Conservation (phyloP, 2,888 invertebrate genomes). For the Melangyna quadrimaculata region DNA sequence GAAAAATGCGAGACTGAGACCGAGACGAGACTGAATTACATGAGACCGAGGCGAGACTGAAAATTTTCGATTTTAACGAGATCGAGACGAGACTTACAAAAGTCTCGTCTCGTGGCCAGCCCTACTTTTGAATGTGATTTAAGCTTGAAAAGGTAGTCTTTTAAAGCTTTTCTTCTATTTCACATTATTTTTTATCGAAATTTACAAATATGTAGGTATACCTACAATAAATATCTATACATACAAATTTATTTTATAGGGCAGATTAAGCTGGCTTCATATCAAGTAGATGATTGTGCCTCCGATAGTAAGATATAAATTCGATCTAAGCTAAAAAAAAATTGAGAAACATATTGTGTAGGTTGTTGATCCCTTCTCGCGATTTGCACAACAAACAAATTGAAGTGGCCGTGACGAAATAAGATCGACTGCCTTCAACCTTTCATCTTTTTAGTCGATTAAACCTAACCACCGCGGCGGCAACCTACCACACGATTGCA, state of each 20-base stretch:
- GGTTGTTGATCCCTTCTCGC: slow-evolving; percentile 11
- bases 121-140: no score
- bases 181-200: neutral
- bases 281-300: neutral
- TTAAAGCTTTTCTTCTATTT: neutral
- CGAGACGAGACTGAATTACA: no score
- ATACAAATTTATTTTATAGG: neutral
- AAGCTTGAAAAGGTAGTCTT: neutral
- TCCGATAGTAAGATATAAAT: neutral
- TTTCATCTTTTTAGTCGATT: slow-evolving; percentile 48
- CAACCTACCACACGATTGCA: slow-evolving; percentile 21
- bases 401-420: slow-evolving; percentile 14
- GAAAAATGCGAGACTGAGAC: no score
- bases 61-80: no score
- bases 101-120: no score
- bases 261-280: neutral
- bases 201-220: no score
- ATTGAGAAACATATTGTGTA: neutral
- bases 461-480: slow-evolving; percentile 17
- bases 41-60: no score
- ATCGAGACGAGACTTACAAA: no score
- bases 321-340: neutral
- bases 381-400: neutral
- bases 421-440: slow-evolving; percentile 25
- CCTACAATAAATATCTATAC: no score